phyloP scores from a whole-genome alignment of 2,113 vertebrate species.

The Conger conger region DNA sequence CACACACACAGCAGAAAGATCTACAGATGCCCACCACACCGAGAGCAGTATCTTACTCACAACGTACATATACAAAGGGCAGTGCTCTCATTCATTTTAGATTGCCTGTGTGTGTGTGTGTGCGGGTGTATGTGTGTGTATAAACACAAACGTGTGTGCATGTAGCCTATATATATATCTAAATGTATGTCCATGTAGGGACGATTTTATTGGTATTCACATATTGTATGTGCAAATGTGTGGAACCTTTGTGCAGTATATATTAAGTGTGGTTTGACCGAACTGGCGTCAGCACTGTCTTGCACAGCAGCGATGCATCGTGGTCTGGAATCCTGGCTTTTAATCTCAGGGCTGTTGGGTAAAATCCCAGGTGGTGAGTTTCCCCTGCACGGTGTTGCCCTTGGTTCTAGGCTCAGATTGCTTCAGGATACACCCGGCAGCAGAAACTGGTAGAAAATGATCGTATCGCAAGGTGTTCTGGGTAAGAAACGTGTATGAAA shows the following conservation, averaged over 20 bases:
- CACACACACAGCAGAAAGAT: slow-evolving; percentile 16
- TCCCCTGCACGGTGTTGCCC: no score
- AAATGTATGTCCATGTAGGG: background rate
- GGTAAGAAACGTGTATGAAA: background rate
- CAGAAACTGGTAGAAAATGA: no score
- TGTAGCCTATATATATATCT: background rate
- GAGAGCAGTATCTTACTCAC: background rate
- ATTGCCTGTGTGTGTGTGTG: background rate
- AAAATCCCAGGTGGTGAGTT: no score
- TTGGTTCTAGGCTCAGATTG: no score
- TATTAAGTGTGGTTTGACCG: background rate
- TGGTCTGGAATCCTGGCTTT: background rate
- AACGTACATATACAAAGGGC: background rate
- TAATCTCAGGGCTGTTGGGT: no score
- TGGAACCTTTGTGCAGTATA: background rate
- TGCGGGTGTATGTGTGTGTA: background rate
- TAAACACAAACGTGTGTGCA: background rate
- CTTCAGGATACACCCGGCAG: no score
- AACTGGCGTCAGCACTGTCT: no score
- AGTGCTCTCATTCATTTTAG: background rate
- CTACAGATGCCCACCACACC: slow-evolving; percentile 6
- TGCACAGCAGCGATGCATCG: background rate
- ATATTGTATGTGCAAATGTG: background rate
- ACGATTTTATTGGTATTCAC: no score
- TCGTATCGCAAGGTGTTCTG: no score